These are phyloP conservation scores for Rhinella marina DNA, from an alignment of 2,797 vertebrate genomes.

Conservation along the genomic window DNA sequence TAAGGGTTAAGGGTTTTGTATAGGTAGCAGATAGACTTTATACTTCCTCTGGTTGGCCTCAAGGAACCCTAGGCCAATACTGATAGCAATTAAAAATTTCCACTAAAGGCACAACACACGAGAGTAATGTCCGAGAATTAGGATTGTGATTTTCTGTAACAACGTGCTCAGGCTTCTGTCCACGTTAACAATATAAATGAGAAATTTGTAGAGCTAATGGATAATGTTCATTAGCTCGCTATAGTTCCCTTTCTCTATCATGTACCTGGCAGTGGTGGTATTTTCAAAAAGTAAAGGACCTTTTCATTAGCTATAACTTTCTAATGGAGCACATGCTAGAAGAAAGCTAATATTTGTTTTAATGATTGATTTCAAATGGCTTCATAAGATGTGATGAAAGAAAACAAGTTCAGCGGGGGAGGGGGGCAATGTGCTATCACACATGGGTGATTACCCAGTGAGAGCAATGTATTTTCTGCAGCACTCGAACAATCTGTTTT, in stretches of 20 bases:
- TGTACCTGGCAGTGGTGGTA: constrained; percentile 39
- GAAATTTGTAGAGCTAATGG: constrained; percentile 53
- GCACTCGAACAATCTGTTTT: constrained; percentile 30
- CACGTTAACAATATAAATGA: constrained; percentile 59
- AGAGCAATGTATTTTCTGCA: constrained; percentile 52
- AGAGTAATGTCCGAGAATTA: constrained; percentile 32
- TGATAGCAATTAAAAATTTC: constrained; percentile 2
- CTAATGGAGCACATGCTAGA: constrained; percentile 45
- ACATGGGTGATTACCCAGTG: constrained; percentile 46
- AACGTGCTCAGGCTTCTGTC: constrained; percentile 31
- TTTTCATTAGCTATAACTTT: constrained; percentile 57
- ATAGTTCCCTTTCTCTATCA: constrained; percentile 46
- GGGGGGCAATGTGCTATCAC: constrained; percentile 23
- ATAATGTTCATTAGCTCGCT: constrained; percentile 56
- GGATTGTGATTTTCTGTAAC: constrained; percentile 15
- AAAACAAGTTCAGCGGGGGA: constrained; percentile 41
- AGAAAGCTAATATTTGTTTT: constrained; percentile 61
- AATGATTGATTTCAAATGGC: constrained; percentile 55
- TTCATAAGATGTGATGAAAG: constrained; percentile 48
- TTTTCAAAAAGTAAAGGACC: constrained; percentile 49
- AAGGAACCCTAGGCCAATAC: background rate
- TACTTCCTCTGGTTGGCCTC: too few species aligned
- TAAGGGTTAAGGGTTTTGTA: background rate
- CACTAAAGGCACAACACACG: background rate
- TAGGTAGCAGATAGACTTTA: background rate